Base-by-base conservation (phyloP, 2,113 vertebrate species). In the Ammospiza caudacuta region DNA sequence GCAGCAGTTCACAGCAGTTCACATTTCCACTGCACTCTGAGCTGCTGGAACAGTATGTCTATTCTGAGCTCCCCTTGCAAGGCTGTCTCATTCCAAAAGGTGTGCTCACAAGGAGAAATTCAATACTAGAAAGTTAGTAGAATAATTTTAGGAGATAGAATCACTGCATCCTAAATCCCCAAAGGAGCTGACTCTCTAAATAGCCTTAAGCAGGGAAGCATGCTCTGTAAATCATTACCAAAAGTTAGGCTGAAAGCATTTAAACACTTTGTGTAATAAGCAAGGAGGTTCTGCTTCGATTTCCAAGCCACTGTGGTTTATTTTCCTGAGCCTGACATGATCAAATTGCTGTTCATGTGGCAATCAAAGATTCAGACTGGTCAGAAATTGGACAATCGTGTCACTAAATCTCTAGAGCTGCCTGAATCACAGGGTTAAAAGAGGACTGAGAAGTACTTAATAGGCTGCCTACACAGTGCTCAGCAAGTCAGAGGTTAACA, bases 401-500 rank as follows among this genome's bases (percentile, higher is more conserved):
- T 57, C 47, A 77, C 92, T 78, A 67, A 88, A 70, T 55, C 82
- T 58, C 43, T 16, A 22, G 76, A 81, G 49, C 83, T 94, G 87
- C 59, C 68, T 2, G 10, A 94, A 92, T 91, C 61, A 41, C 3
- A 63, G 64, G 64, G 93, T 91, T 95, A 93, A 80, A 86, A 83
- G 57, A 93, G 57, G 62, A 62, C 72, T 52, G 29, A 41, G 75
- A 70, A 72, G 83, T 74, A 37, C 41, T 90, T 94, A 55, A 35
- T n/a, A 33, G 92, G 61, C 95, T 95, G 75, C 83, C 79, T 90
- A 87, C 85, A 83, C 85, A 78, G 57, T 81, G 82, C 57, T 92
- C 76, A 90, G 95, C 78, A 67, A 93, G 55, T 94, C 78, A 95
- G 89, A 95, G 94, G 92, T 97, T 97, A 93, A 97, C 90, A 96